These are phyloP conservation scores for Rhinolophus ferrumequinum DNA, from an alignment of 2,113 vertebrate genomes.

Conservation along the genomic window DNA sequence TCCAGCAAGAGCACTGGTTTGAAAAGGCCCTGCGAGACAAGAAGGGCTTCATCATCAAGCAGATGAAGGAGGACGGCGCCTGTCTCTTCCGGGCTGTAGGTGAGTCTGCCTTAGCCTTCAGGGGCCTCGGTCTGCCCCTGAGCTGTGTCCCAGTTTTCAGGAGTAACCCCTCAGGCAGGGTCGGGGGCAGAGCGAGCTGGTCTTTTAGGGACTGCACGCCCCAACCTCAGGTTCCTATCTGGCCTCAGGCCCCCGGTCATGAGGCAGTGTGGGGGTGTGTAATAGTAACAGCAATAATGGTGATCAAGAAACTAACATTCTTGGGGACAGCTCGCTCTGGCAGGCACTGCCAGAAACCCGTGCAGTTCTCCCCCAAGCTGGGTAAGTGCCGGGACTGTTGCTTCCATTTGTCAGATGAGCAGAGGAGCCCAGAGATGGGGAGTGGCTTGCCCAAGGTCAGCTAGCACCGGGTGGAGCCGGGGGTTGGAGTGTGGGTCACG, in stretches of 20 bases:
- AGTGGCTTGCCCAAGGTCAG: background rate
- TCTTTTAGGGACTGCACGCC: constrained; percentile 21
- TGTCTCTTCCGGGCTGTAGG: constrained; percentile 96
- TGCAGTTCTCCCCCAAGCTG: constrained; percentile 25
- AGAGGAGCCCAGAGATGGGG: constrained; percentile 7
- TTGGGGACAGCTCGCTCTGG: background rate
- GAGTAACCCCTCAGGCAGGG: background rate
- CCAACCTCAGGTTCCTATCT: constrained; percentile 3
- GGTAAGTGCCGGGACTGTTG: background rate
- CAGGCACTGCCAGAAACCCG: background rate
- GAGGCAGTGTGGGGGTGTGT: background rate
- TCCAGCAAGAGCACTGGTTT: constrained; percentile 96
- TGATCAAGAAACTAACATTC: background rate
- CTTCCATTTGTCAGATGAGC: constrained; percentile 29
- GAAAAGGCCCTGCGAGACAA: constrained; percentile 94
- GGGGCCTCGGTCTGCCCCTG: constrained; percentile 22
- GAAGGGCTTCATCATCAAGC: constrained; percentile 97
- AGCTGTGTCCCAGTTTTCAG: constrained; percentile 32
- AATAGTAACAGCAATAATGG: background rate
- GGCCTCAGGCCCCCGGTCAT: background rate
- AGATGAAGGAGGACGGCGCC: constrained; percentile 97
- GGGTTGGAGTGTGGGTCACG: constrained; percentile 10
- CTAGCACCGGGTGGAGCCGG: background rate
- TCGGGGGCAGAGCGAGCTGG: background rate
- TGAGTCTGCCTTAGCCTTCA: constrained; percentile 83